Evolutionary conservation across 2,888 invertebrate genomes (phyloP), one percentile per base, ranked within the genome.

Genomic region (Ceriagrion tenellum): DNA sequence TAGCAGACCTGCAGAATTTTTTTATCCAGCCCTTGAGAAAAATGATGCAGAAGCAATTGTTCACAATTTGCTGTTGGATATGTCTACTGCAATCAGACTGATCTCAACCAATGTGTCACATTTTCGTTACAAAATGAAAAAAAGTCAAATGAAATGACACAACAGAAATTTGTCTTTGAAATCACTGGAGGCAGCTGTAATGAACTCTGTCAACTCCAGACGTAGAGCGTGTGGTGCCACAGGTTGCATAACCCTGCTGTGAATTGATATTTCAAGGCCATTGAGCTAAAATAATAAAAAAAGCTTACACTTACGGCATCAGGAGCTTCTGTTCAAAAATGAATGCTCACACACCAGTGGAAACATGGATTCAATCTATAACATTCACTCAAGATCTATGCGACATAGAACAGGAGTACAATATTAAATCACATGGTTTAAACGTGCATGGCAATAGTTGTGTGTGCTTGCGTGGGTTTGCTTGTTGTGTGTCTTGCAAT

Each of bases 401-500:
- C 81, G 30, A 81, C 81, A 81, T 81, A 81, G 81, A 81, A 35
- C 81, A 81, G 81, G 81, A 81, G 81, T 81, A 81, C 81, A 81
- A 81, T 81, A 26, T 81, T 26, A 81, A 81, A 81, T 81, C 81
- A 81, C 81, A 81, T 81, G 81, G 81, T 81, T 47, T 81, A 81
- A 81, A 81, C 26, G 81, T 81, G 81, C 81, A 81, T 81, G 81
- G 81, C 81, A 81, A 81, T 81, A 81, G 81, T 81, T 81, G 81
- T 81, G 81, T 81, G 81, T 81, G 81, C 81, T 81, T 81, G 81
- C 81, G 81, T 81, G 81, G 81, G 30, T 81, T 81, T 81, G 81
- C 81, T 81, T 81, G 81, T 81, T 81, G 81, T 81, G 81, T 81
- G 81, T 81, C 81, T 93, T 93, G 63, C 69, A 93, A 47, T 74